These are phyloP conservation scores for Tapera naevia DNA, from an alignment of 2,797 vertebrate genomes.

Conservation along the genomic window DNA sequence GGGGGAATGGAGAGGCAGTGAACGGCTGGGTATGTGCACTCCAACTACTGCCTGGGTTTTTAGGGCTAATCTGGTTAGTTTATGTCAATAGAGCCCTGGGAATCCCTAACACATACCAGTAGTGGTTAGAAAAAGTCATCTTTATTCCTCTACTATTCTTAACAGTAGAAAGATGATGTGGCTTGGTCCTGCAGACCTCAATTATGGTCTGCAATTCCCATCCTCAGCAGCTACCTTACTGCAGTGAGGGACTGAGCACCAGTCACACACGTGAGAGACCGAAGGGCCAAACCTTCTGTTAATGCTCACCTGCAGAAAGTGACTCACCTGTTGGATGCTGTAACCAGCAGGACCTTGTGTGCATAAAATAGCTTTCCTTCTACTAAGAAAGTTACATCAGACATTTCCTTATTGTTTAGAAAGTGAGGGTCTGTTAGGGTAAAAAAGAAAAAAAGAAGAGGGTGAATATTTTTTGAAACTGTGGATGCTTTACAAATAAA, in stretches of 20 bases:
- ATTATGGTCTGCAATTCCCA: neutral
- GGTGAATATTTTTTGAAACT: too few species aligned
- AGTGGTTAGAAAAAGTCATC: neutral
- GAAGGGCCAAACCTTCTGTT: neutral
- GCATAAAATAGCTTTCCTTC: conserved; percentile 95
- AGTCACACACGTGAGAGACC: neutral
- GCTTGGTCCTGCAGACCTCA: neutral
- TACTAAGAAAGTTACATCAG: conserved; percentile 93
- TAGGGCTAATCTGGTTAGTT: neutral
- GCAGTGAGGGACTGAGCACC: neutral
- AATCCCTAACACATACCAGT: neutral
- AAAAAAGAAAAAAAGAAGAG: neutral
- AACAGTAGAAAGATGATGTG: neutral
- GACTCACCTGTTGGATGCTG: conserved; percentile 91
- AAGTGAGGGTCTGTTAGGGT: conserved; percentile 89
- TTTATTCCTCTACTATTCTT: neutral
- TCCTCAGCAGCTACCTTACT: neutral
- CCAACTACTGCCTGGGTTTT: neutral
- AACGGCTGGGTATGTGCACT: neutral
- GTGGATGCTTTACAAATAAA: too few species aligned
- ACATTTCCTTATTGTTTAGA: conserved; percentile 97
- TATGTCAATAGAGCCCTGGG: neutral
- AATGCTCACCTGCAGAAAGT: neutral
- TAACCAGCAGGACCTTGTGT: conserved; percentile 94
- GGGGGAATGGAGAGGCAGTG: neutral